These are phyloP conservation scores for Lepus oiostolus DNA, from an alignment of 2,797 vertebrate species.

Conservation along the genomic window DNA sequence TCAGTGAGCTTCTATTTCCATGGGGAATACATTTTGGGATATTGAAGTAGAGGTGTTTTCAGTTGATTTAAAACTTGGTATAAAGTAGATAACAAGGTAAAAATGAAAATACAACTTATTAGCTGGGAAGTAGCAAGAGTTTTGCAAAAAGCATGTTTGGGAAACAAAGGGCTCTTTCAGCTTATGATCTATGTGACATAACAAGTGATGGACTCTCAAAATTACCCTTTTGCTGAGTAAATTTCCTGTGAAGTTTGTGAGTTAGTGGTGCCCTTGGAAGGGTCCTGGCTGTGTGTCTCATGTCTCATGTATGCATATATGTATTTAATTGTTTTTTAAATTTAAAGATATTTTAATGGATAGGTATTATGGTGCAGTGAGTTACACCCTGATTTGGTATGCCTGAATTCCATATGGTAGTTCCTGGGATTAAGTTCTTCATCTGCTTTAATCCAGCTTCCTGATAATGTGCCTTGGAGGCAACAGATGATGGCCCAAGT, in stretches of 20 bases:
- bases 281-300: neutral
- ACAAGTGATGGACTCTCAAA: neutral
- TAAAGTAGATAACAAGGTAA: conserved; percentile 31
- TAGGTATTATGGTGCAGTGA: no score
- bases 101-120: conserved; percentile 21
- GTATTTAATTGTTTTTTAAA: no score
- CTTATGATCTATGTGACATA: neutral
- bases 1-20: neutral
- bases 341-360: no score
- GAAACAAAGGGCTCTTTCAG: conserved; percentile 22
- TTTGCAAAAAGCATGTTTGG: conserved; percentile 29
- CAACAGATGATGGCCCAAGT: no score
- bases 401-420: no score
- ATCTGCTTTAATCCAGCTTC: no score
- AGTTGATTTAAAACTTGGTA: neutral
- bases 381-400: no score
- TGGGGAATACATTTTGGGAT: neutral
- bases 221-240: neutral
- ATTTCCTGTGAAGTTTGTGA: conserved; percentile 28
- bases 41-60: conserved; percentile 26
- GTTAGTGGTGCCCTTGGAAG: neutral
- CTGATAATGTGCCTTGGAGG: no score
- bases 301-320: no score
- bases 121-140: neutral
- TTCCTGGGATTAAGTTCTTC: no score